Base-by-base conservation (phyloP, 2,797 vertebrate species). In the Galaxias olidus region DNA sequence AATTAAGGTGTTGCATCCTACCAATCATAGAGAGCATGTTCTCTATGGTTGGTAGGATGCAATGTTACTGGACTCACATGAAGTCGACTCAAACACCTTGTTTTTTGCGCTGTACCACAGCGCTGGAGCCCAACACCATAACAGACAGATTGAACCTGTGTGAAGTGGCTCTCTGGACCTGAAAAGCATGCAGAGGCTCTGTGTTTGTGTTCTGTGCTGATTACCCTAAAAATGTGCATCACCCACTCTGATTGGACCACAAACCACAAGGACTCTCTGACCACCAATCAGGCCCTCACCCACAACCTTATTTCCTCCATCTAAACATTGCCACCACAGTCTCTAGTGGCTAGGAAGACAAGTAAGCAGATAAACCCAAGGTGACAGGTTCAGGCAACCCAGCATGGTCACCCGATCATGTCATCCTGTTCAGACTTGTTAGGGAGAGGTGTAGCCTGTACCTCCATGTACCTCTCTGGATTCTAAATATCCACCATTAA, bases 261-360 rank as follows among this genome's bases (percentile, higher is more conserved):
- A 53, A 58, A 30, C 59, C 59, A 30, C 45, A 6, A 5, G 45
- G 10, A 3, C 59, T 10, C 15, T 42, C 40, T 56, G 14, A 79
- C 78, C 77, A 74, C 77, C 81, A 84, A 84, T 85, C 82, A 83
- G 18, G 70, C 10, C 68, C 75, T 62, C 75, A 40, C 81, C 80
- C 49, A 66, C 81, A 14, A 58, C 58, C 54, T 71, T 17, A 55
- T 66, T 63, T 50, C 49, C 61, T 18, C 11, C 40, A 4, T 59
- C 74, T 41, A 43, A 57, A 57, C 51, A 44, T 14, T 44, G 7
- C 1, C 12, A 30, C 9, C 11, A 55, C 55, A 43, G 42, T 42
- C 54, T 40, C 13, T 17, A 56, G 54, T n/a, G 54, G 30, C 40
- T 40, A 14, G n/a, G 48, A 15, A 2, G 15, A 52, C 10, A 19